These are phyloP conservation scores for Xestia xanthographa DNA, from an alignment of 2,888 invertebrate genomes.

Conservation along the genomic window DNA sequence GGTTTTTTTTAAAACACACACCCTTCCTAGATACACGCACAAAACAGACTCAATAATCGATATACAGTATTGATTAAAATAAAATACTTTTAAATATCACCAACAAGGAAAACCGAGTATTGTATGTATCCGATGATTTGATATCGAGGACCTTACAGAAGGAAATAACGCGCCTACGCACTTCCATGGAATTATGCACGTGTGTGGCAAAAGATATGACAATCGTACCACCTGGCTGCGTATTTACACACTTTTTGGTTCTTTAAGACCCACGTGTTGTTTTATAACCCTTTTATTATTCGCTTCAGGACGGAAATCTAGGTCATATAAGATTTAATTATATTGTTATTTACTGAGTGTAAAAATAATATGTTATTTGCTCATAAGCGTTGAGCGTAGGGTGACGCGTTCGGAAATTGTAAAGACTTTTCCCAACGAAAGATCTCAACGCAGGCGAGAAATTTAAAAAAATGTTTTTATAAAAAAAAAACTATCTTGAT, in stretches of 20 bases:
- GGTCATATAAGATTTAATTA: conserved; percentile 25
- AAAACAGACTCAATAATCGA: conserved; percentile 8
- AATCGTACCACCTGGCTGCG: conserved; percentile 59
- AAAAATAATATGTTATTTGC: background rate
- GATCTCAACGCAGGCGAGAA: conserved; percentile 59
- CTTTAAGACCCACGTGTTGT: conserved; percentile 48
- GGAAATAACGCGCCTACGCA: conserved; percentile 58
- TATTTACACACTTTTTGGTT: conserved; percentile 46
- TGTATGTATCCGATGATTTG: conserved; percentile 16
- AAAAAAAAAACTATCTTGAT: background rate
- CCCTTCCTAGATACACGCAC: background rate
- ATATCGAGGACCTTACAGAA: conserved; percentile 55
- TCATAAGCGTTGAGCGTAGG: background rate
- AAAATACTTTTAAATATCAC: conserved; percentile 46
- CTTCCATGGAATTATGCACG: conserved; percentile 63
- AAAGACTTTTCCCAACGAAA: conserved; percentile 49
- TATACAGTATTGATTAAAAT: conserved; percentile 19
- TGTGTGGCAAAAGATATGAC: conserved; percentile 57
- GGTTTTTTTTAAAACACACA: background rate
- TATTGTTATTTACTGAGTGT: background rate
- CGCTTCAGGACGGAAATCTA: conserved; percentile 15
- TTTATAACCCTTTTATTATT: conserved; percentile 36
- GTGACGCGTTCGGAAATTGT: background rate
- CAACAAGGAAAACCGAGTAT: conserved; percentile 57
- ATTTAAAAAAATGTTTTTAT: too few relatives aligned